These are phyloP conservation scores for Cyphomyrmex costatus DNA, from an alignment of 1,140 invertebrate species.

Conservation along the genomic window DNA sequence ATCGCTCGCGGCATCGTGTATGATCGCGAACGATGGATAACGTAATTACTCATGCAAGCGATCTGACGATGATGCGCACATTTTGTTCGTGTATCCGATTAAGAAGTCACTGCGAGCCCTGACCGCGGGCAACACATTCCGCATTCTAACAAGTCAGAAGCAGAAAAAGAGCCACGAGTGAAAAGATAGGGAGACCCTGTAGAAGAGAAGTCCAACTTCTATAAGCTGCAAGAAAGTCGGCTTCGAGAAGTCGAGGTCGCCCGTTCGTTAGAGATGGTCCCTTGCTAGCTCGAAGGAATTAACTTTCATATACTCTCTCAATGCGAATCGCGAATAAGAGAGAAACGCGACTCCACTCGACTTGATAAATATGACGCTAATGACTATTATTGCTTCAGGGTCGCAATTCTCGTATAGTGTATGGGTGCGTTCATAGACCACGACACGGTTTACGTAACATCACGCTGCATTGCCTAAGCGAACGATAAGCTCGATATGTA, in stretches of 20 bases:
- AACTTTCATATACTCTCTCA: slow-evolving; percentile 14
- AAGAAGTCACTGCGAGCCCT: slow-evolving; percentile 54
- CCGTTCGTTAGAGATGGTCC: slow-evolving; percentile 18
- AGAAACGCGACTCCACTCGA: neutral
- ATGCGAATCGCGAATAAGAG: neutral
- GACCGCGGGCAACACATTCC: slow-evolving; percentile 55
- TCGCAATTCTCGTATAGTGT: slow-evolving; percentile 2
- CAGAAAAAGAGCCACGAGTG: slow-evolving; percentile 10
- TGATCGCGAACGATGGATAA: slow-evolving; percentile 56
- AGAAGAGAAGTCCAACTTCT: slow-evolving; percentile 2
- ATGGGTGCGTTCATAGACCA: neutral
- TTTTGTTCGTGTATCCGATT: slow-evolving; percentile 56
- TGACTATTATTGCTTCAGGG: slow-evolving; percentile 55
- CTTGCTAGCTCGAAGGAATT: slow-evolving; percentile 39
- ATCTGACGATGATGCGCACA: slow-evolving; percentile 54
- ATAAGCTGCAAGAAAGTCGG: neutral
- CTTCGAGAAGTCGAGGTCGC: slow-evolving; percentile 49
- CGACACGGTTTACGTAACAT: slow-evolving; percentile 29
- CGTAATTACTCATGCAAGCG: slow-evolving; percentile 48
- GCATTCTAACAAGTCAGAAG: slow-evolving; percentile 50
- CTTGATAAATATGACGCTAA: slow-evolving; percentile 70
- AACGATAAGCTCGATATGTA: slow-evolving; percentile 21
- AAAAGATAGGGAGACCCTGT: neutral
- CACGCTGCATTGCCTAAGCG: neutral
- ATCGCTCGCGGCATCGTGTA: slow-evolving; percentile 41